Base-by-base conservation (phyloP, 2,113 vertebrate species). In the Sceloporus undulatus region DNA sequence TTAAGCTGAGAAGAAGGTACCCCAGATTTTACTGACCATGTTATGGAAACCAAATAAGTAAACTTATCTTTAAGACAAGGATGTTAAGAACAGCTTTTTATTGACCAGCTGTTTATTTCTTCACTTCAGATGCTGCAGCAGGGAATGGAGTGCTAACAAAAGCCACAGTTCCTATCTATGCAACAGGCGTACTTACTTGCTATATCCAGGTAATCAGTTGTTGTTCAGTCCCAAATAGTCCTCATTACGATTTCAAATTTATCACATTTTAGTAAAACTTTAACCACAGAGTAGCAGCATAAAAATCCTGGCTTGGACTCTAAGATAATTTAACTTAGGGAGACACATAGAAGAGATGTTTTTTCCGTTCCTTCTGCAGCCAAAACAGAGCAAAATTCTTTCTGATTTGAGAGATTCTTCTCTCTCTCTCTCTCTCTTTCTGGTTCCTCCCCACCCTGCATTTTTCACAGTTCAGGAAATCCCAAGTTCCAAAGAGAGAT, bases 151-250 rank as follows among this genome's bases (percentile, higher is more conserved):
- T 99, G 93, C 97, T 99, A 90, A 99, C 98, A 94, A 99, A 99
- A 97, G 98, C 99, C 79, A 99, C 99, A 0, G 99, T 99, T 91
- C 99, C 99, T 74, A 99, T 99, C 95, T 99, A 99, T 96, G 99
- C 99, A 96, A 99, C 99, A 76, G 99, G 99, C 88, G 99, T 99
- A 59, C 97, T 99, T 91, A 99, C 99, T 0, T 99, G 99, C 94
- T 99, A 99, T 82, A 99, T 99, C 95, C 99, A 99, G 98, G 99
- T 99, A 96, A 96, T 83, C 38, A 65, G 1, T 56, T 65, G 1
- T 75, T 71, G 54, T 82, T 82, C 11, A 65, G 62, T 79, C 29
- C 27, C 29, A 9, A 54, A 27, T 19, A 82, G 6, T 48, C 4
- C 48, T 48, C 4, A 48, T 48, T 48, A 48, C 7, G 48, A 48